A percentile compares a stretch with the other conserved stretches of the same genome.
These are phyloP conservation scores for Girardinichthys multiradiatus DNA, from an alignment of 2,113 vertebrate species.

Conservation along the genomic window DNA sequence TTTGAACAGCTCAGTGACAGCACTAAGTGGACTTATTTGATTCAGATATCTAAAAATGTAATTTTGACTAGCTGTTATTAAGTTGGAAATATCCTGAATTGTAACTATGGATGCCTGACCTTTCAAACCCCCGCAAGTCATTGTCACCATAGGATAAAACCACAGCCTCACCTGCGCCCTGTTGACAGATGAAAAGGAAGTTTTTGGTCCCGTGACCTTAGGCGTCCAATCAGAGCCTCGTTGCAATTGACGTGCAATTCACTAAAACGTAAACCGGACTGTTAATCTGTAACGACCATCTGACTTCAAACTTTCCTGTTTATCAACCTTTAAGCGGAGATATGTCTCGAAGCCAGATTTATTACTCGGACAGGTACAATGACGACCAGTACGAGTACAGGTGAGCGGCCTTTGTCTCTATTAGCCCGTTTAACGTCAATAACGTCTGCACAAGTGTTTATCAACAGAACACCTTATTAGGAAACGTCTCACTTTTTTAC, in stretches of 20 bases:
- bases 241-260: background rate
- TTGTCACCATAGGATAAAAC: background rate
- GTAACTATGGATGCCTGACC: too few species aligned
- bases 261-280: background rate
- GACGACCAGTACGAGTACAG: constrained; percentile 33
- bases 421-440: background rate
- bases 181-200: background rate
- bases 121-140: too few species aligned
- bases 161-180: constrained; percentile 18
- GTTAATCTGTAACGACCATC: background rate
- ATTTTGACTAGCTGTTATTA: too few species aligned
- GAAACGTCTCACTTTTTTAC: too few species aligned
- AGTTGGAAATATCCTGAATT: too few species aligned
- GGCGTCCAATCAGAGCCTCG: constrained; percentile 14
- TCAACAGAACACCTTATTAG: too few species aligned
- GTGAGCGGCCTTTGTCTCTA: background rate
- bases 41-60: too few species aligned
- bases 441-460: too few species aligned
- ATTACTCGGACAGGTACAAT: constrained; percentile 21
- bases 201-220: constrained; percentile 27
- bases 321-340: background rate
- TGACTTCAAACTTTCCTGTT: background rate
- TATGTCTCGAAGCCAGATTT: constrained; percentile 26
- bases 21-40: too few species aligned
- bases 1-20: too few species aligned